Evolutionary conservation across 2,888 invertebrate genomes (phyloP).

Genomic region (Synergus itoensis): DNA sequence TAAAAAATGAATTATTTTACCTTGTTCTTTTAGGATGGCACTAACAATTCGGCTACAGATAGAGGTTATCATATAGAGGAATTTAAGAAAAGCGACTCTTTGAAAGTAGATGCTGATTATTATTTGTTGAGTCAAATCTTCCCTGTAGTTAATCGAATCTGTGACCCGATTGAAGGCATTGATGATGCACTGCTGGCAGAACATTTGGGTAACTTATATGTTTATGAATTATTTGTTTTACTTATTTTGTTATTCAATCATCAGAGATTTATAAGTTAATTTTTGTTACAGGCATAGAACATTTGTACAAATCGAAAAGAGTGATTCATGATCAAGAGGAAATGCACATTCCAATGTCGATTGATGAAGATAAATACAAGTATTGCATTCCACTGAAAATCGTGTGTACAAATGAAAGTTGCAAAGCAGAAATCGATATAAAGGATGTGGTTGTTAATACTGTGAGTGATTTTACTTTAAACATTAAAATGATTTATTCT

Average conservation of each 20-base stretch:
- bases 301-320: conserved; percentile 69
- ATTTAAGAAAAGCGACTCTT: conserved; percentile 83
- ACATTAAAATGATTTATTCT: not conserved
- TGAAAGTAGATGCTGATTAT: conserved; percentile 92
- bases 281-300: conserved; percentile 61
- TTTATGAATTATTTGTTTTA: conserved; percentile 13
- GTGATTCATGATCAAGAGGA: conserved; percentile 63
- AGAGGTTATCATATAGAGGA: conserved; percentile 97
- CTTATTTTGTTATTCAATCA: conserved; percentile 28
- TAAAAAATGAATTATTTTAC: conserved; percentile 41
- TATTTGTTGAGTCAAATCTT: conserved; percentile 97
- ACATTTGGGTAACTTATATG: conserved; percentile 84
- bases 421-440: conserved; percentile 78
- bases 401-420: conserved; percentile 78
- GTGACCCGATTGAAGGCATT: conserved; percentile 96
- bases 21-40: conserved; percentile 83
- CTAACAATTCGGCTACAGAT: conserved; percentile 89
- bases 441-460: conserved; percentile 74
- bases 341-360: conserved; percentile 65
- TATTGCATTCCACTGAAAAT: conserved; percentile 85
- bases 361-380: conserved; percentile 80
- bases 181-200: conserved; percentile 94
- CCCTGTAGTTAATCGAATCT: conserved; percentile 96
- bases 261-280: conserved; percentile 17
- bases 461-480: conserved; percentile 66